Percentiles rank a stretch among this genome's conserved stretches.
These are phyloP conservation scores for Hypena proboscidalis DNA, from an alignment of 2,888 invertebrate species.

Conservation along the genomic window DNA sequence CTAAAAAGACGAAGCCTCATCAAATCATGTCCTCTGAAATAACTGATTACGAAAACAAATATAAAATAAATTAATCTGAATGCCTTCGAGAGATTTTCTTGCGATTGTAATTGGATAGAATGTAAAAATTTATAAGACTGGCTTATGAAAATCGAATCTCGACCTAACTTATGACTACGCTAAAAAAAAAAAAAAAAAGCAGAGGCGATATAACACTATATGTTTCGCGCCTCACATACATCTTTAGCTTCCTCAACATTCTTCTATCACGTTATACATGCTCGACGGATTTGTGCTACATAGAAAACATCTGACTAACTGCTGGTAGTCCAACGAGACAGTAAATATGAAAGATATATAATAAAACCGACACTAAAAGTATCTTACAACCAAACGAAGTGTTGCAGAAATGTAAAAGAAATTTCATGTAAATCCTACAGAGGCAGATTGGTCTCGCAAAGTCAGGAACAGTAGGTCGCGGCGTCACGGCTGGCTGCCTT, in stretches of 20 bases:
- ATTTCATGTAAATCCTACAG: slow-evolving; percentile 50
- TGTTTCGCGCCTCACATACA: too few relatives aligned
- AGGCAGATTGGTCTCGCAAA: slow-evolving; percentile 53
- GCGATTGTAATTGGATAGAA: slow-evolving; percentile 37
- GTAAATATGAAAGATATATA: too few relatives aligned
- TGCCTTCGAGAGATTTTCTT: slow-evolving; percentile 40
- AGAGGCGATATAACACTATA: too few relatives aligned
- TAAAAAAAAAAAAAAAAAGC: too few relatives aligned
- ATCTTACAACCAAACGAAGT: slow-evolving; percentile 19
- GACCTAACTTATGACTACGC: slow-evolving; percentile 9
- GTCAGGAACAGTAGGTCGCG: slow-evolving; percentile 60
- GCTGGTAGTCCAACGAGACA: too few relatives aligned
- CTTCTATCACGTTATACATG: too few relatives aligned
- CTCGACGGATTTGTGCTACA: too few relatives aligned
- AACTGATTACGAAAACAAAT: slow-evolving; percentile 31
- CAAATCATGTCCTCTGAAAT: slow-evolving; percentile 18
- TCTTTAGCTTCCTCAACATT: too few relatives aligned
- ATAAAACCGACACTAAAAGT: too few relatives aligned
- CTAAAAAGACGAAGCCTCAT: slow-evolving; percentile 20
- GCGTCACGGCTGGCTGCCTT: slow-evolving; percentile 56
- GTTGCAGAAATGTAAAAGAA: slow-evolving; percentile 35
- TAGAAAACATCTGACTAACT: too few relatives aligned
- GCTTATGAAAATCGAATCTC: slow-evolving; percentile 27
- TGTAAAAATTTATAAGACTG: slow-evolving; percentile 38
- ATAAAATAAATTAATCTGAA: slow-evolving; percentile 48